These are phyloP conservation scores for Eucidaris tribuloides DNA, from an alignment of 35 echinoderm and acorn worm species.

Conservation along the genomic window DNA sequence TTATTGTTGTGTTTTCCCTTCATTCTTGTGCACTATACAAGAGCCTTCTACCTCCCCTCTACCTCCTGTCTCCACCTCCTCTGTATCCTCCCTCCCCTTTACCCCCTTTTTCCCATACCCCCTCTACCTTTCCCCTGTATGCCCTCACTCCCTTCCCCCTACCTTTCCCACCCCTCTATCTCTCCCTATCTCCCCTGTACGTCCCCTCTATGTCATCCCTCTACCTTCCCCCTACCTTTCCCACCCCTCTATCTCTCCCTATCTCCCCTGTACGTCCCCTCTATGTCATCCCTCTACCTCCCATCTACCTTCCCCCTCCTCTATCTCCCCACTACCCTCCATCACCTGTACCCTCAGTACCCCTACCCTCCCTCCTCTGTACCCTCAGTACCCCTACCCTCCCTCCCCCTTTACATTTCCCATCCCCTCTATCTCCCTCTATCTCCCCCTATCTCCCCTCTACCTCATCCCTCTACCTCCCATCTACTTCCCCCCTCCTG, in stretches of 20 bases:
- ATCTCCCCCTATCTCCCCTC: background rate
- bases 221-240: background rate
- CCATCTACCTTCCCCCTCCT: background rate
- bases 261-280: background rate
- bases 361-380: background rate
- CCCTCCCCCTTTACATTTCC: background rate
- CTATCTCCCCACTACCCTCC: no score
- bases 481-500: background rate
- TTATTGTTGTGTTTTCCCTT: no score
- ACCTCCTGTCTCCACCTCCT: no score
- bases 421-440: background rate
- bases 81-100: no score
- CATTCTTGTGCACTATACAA: no score
- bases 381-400: background rate
- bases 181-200: background rate
- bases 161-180: background rate
- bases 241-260: background rate
- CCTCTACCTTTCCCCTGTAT: background rate
- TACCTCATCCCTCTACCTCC: background rate
- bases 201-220: background rate
- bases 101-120: no score
- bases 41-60: no score
- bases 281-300: no score
- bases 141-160: background rate
- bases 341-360: no score